Base-by-base conservation (phyloP, 1,140 invertebrate genomes). In the Zaprionus inermis region DNA sequence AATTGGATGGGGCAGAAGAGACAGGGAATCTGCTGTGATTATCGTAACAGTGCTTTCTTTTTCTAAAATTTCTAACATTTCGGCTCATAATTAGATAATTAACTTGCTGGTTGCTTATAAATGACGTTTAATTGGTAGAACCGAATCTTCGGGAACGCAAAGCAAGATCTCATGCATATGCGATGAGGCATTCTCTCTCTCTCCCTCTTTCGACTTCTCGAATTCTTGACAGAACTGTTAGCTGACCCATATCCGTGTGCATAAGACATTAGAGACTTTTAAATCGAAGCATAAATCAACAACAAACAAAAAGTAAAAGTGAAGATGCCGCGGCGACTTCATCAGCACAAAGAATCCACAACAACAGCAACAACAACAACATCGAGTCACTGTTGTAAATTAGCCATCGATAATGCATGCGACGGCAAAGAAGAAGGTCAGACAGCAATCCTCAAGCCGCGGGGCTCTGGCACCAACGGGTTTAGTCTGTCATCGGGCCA, bases 141-240 rank as follows among this genome's bases (percentile, higher is more conserved):
- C 28, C 18, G n/a, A 34, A 24, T 2, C 4, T 4, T 24, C 22
- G 1, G 22, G 22, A 4, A 5, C 24, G 14, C 3, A 24, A 36
- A 61, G n/a, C 58, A 20, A 51, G 22, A 65, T n/a, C 61, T 66
- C 69, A 76, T 76, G 69, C 61, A 76, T 76, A 76, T 72, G 73
- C 69, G 51, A 76, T 76, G 60, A 76, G 72, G 20, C 49, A 56
- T 38, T 32, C n/a, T 51, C 24, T 28, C 24, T 4, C 24, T 28
- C 24, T 28, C 24, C 5, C 24, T 28, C 24, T 28, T 5, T 28
- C 24, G 3, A 66, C 66, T 57, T 72, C n/a, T 51, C 30, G 72
- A 72, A 76, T 66, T 76, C 69, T 66, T 76, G 22, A 20, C 44
- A 52, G 51, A 66, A 76, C 73, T 72, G 73, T 76, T 76, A 76